phyloP scores from a whole-genome alignment of 1,140 invertebrate genomes.

The Oreohelix idahoensis region DNA sequence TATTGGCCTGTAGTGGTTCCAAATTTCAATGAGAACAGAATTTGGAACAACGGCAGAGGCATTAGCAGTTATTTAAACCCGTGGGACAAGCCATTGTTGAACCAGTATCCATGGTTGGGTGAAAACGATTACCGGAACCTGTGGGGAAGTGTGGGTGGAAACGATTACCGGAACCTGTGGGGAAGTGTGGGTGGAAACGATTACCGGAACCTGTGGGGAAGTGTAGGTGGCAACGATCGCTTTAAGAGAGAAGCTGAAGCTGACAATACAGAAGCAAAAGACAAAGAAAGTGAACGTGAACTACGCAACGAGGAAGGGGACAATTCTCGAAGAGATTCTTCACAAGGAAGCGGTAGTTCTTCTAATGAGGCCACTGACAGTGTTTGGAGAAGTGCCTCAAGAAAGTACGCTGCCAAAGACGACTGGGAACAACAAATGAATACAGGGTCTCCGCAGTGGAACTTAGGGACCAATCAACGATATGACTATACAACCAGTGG shows the following conservation, averaged over 20 bases:
- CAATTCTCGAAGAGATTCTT: neutral
- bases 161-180: neutral
- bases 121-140: neutral
- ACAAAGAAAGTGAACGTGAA: neutral
- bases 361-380: neutral
- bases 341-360: neutral
- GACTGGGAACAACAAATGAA: neutral
- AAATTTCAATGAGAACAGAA: neutral
- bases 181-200: neutral
- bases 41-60: neutral
- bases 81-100: neutral
- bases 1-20: neutral
- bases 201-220: neutral
- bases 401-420: neutral
- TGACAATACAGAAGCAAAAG: neutral
- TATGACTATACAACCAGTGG: neutral
- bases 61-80: neutral
- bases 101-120: neutral
- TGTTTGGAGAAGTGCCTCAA: slow-evolving; percentile 13
- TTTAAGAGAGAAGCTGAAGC: neutral
- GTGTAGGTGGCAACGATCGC: neutral
- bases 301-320: neutral
- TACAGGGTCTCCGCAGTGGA: neutral
- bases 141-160: neutral
- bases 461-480: neutral